phyloP scores from a whole-genome alignment of 1,140 invertebrate genomes.

The Hormaphis cornu region DNA sequence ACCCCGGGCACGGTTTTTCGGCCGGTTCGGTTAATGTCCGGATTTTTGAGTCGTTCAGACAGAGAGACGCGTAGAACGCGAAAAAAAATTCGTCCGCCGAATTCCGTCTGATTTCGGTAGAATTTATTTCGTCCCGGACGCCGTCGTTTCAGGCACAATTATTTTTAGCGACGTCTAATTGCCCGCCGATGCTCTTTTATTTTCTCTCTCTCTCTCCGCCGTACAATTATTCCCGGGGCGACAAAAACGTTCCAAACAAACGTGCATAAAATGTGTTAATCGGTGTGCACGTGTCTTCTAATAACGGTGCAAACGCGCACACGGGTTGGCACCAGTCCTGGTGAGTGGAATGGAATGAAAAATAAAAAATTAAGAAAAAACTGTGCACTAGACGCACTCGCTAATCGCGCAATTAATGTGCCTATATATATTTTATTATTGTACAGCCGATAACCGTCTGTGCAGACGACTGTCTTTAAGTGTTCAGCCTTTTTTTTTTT shows the following conservation, averaged over 20 bases:
- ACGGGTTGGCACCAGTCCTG: background rate
- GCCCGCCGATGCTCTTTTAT: too few relatives aligned
- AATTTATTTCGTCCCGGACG: background rate
- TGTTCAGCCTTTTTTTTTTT: constrained; percentile 5
- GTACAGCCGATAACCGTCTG: background rate
- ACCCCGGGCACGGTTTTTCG: too few relatives aligned
- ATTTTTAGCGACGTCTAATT: constrained; percentile 29
- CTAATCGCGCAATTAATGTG: too few relatives aligned
- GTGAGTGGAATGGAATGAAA: background rate
- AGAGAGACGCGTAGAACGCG: too few relatives aligned
- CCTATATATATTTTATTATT: constrained; percentile 3
- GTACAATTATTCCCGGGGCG: background rate
- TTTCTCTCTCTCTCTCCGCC: background rate
- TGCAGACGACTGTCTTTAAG: background rate
- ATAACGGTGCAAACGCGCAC: background rate
- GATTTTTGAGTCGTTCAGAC: too few relatives aligned
- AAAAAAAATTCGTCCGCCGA: too few relatives aligned
- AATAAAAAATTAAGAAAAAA: background rate
- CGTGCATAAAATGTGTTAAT: constrained; percentile 14
- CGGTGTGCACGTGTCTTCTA: background rate
- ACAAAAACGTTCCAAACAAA: constrained; percentile 11
- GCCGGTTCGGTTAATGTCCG: too few relatives aligned
- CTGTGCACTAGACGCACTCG: background rate
- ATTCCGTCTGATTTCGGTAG: too few relatives aligned
- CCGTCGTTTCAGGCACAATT: background rate